Conservation (phyloP, 2,888 invertebrate species). For the Tachina lurida region DNA sequence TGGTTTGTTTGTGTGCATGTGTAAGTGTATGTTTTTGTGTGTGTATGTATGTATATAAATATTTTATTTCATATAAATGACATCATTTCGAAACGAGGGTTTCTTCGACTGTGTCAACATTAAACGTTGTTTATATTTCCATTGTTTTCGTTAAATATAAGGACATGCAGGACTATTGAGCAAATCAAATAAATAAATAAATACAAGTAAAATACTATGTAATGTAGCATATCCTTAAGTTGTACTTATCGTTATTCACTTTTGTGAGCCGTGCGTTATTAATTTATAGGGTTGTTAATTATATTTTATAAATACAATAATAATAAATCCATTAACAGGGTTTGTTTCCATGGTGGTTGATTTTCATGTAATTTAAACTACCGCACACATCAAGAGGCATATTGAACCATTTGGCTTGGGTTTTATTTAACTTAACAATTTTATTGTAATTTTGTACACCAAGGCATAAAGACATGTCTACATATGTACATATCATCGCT, state of each 20-base stretch:
- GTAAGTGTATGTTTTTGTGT: neutral
- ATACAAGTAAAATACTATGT: neutral
- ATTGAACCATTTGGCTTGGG: neutral
- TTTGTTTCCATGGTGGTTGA: conserved; percentile 52
- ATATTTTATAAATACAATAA: conserved; percentile 53
- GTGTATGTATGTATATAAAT: neutral
- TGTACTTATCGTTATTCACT: conserved; percentile 50
- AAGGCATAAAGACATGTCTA: neutral
- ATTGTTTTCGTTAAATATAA: conserved; percentile 48
- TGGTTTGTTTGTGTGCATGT: no score
- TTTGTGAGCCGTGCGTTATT: conserved; percentile 7
- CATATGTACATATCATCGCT: no score
- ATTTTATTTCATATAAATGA: conserved; percentile 17
- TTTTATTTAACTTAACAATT: neutral
- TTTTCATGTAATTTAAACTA: conserved; percentile 11
- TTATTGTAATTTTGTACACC: neutral
- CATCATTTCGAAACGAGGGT: conserved; percentile 24
- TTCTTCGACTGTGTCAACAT: conserved; percentile 31
- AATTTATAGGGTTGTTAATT: conserved; percentile 62
- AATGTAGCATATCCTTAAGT: conserved; percentile 59
- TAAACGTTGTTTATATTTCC: conserved; percentile 43
- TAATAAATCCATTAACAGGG: conserved; percentile 56
- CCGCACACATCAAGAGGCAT: neutral
- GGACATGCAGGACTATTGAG: conserved; percentile 45
- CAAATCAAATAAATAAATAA: conserved; percentile 29